Base-by-base conservation (phyloP, 2,888 invertebrate genomes). In the Agriotes lineatus region DNA sequence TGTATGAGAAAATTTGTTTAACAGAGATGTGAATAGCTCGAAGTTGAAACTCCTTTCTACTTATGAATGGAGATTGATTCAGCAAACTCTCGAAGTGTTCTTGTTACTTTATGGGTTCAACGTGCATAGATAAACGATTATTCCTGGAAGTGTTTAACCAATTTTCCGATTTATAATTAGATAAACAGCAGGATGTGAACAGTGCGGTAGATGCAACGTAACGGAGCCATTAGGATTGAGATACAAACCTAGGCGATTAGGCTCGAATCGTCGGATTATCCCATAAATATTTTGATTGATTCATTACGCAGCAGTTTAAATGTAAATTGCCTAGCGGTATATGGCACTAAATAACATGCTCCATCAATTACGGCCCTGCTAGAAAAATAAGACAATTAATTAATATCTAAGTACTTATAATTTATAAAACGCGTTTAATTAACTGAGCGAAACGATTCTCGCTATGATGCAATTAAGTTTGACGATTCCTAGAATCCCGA, bases 321-420 rank as follows among this genome's bases (percentile, higher is more conserved):
- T 67, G 67, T 67, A 67, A 67, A 67, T 67, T 67, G 57, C 45
- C 35, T 67, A 67, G 61, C 67, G 67, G 67, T 67, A 54, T 57
- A 54, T 37, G 52, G 19, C 57, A 25, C 54, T 61, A 61, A 56
- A 33, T 39, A 61, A 57, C 61, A 61, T 56, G 42, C 57, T 54
- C 54, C 30, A 61, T 67, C 61, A 67, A 67, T 56, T 54, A 56
- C 30, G 45, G 39, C 37, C 20, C 42, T 57, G 61, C 42, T 61
- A 50, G 54, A 67, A 61, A 57, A 50, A 50, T 61, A 67, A 67
- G 61, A 45, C 45, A 45, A 67, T 67, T 67, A 67, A 67, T 67
- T 67, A 67, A 56, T 45, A 56, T 18, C 33, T 61, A 67, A 67
- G 52, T 56, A 67, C 56, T 19, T 48, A 50, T 42, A 59, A 54